Conservation (phyloP, 2,113 vertebrate species). For the Sitta europaea region DNA sequence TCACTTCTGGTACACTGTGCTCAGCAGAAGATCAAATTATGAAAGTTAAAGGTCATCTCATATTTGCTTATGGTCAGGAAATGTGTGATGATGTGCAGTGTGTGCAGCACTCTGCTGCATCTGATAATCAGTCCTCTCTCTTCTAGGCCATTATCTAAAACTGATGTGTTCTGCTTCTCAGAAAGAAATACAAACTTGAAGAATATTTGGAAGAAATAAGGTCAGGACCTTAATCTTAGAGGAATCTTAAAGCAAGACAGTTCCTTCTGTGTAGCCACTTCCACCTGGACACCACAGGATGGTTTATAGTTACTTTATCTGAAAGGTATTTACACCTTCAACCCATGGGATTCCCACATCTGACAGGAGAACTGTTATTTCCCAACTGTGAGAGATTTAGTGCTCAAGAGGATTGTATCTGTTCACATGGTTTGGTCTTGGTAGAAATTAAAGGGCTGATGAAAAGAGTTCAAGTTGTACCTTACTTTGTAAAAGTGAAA, state of each 20-base stretch:
- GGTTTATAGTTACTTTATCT: not conserved
- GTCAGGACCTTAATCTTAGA: slow-evolving; percentile 46
- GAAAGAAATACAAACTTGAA: slow-evolving; percentile 24
- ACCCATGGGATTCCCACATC: not conserved
- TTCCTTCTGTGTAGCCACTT: not conserved
- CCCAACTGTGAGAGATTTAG: not conserved
- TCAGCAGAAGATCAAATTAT: not conserved
- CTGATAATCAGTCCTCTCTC: not conserved
- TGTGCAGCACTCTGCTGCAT: not conserved
- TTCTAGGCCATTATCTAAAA: slow-evolving; percentile 18
- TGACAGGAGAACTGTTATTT: not conserved
- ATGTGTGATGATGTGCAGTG: not conserved
- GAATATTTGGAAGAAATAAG: slow-evolving; percentile 16
- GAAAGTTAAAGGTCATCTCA: not conserved
- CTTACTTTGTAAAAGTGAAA: not conserved
- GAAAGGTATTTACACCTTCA: slow-evolving; percentile 15
- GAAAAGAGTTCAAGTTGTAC: not conserved
- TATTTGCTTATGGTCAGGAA: not conserved
- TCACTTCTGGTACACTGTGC: not conserved
- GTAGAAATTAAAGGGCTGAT: not conserved
- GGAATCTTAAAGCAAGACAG: not conserved
- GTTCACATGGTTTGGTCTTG: not conserved
- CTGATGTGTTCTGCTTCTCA: slow-evolving; percentile 10
- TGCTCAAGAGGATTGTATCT: not conserved
- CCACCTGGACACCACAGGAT: not conserved